Base-by-base conservation (phyloP, 2,113 vertebrate genomes). In the Telmatochromis bifrenatus region DNA sequence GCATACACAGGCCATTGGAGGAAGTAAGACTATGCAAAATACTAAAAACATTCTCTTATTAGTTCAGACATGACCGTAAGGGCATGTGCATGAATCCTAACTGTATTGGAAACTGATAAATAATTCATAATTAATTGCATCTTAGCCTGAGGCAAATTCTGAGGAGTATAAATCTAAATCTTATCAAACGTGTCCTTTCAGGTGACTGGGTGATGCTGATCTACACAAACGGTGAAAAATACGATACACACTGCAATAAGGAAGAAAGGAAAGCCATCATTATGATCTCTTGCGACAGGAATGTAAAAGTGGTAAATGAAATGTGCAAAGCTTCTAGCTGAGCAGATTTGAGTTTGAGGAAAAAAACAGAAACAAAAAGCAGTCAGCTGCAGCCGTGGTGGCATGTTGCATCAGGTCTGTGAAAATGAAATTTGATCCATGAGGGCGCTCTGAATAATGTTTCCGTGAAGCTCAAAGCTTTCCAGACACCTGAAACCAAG, bases 191-290 rank as follows among this genome's bases (percentile, higher is more conserved):
- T 77, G 19, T 23, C 15, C 8, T 90, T 86, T 53, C 93, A 99
- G 99, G 96, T 96, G 97, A 98, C 81, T 99, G 98, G 98, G 97
- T 99, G 94, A 95, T 99, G 96, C 94, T 99, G 68, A 96, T 96
- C 87, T 99, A 99, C 90, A 95, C 87, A 84, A 94, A 96, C 2
- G 98, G 98, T 6, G 96, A 98, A 2, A 84, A 70, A 9, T 99
- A 99, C 19, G 94, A 95, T 62, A 54, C 0, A 0, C 97, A 98
- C 94, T 99, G 98, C 86, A 92, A 89, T 23, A 62, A 85, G 5
- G 97, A 97, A 91, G 85, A 85, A 8, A 97, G 98, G 26, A 97
- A 92, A 79, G 98, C 98, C 42, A 95, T 97, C 37, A 88, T 99
- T 87, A 98, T 99, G 98, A 98, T 99, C 93, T 98, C 97, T 68